Evolutionary conservation across 2,797 vertebrate species (phyloP).

Genomic region (Taeniopygia guttata): DNA sequence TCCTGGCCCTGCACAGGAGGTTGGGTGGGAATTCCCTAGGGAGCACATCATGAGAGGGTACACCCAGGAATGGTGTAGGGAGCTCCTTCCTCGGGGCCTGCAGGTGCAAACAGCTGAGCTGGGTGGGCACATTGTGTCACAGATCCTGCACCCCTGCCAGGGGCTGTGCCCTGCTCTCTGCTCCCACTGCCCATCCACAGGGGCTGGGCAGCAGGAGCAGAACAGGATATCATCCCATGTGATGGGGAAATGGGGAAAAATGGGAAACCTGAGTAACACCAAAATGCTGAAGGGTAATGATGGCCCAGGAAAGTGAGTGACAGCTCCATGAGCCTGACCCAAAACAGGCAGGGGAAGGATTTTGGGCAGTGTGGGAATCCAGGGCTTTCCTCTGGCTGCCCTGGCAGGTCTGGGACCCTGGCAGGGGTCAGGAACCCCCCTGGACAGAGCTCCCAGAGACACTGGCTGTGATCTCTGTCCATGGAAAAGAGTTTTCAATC

Average conservation of each 20-base stretch:
- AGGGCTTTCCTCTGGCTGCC: no score
- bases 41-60: rapidly evolving
- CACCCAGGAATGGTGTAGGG: rapidly evolving
- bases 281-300: not conserved
- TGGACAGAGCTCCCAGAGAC: no score
- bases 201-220: not conserved
- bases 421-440: no score
- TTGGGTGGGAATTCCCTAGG: not conserved
- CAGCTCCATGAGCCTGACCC: not conserved
- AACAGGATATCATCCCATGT: rapidly evolving
- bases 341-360: not conserved
- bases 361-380: no score
- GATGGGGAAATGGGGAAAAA: not conserved
- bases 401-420: no score
- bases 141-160: rapidly evolving
- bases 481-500: no score
- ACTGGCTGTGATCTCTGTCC: no score
- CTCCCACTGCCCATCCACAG: no score
- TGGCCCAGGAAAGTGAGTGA: not conserved
- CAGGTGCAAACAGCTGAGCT: rapidly evolving
- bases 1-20: not conserved
- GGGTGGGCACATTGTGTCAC: rapidly evolving
- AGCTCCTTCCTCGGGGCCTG: not conserved
- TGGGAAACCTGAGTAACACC: not conserved
- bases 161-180: not conserved